Evolutionary conservation across 1,140 invertebrate species (phyloP).

Genomic region (Apolygus lucorum): DNA sequence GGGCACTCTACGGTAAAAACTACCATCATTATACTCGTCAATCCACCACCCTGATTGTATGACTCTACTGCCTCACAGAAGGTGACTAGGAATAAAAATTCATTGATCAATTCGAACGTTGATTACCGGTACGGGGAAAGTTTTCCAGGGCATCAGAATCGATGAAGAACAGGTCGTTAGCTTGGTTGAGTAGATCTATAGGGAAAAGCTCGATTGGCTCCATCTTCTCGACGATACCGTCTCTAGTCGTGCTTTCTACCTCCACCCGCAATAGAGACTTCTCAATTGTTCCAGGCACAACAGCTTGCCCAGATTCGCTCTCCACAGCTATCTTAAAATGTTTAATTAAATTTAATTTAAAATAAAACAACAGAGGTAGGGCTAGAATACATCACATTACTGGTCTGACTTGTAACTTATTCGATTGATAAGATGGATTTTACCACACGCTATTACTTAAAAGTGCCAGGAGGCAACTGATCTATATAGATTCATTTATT

Average conservation of each 20-base stretch:
- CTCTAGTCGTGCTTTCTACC: background rate
- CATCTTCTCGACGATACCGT: background rate
- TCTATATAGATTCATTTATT: too few relatives aligned
- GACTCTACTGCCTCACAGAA: too few relatives aligned
- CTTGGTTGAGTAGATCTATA: background rate
- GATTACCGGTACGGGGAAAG: background rate
- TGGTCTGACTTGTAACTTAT: too few relatives aligned
- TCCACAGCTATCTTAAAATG: background rate
- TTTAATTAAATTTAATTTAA: background rate
- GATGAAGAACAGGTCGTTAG: background rate
- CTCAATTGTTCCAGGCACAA: conserved; percentile 7
- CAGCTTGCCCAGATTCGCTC: background rate
- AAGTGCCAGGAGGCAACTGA: too few relatives aligned
- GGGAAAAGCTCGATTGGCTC: background rate
- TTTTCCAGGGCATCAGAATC: background rate
- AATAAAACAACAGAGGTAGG: background rate
- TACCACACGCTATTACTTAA: too few relatives aligned
- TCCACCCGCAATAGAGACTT: conserved; percentile 1
- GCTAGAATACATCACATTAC: too few relatives aligned
- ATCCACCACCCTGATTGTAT: too few relatives aligned
- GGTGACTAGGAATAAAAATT: too few relatives aligned
- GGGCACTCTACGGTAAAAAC: too few relatives aligned
- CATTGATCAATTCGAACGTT: too few relatives aligned
- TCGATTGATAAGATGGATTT: too few relatives aligned
- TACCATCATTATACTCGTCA: too few relatives aligned